Percentiles rank a stretch among this genome's conserved stretches.
Conservation (phyloP, 2,888 invertebrate genomes). For the Pocota personata region DNA sequence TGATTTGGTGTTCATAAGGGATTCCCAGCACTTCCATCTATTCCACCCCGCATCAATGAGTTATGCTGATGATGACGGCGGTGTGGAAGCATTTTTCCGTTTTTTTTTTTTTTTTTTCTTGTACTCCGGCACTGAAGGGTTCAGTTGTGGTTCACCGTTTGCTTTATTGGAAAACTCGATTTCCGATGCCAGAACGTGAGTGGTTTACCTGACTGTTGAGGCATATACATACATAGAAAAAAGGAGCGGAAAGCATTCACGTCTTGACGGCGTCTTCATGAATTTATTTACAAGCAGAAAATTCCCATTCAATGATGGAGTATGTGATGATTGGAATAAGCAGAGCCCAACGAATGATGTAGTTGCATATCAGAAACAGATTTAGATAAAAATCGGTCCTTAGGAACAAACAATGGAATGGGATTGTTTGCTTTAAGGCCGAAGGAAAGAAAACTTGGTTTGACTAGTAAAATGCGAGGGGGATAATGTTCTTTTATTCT, state of each 20-base stretch:
- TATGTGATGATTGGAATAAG: constrained; percentile 22
- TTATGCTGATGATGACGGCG: constrained; percentile 59
- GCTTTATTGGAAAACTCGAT: constrained; percentile 67
- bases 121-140: background rate
- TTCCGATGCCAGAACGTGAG: constrained; percentile 67
- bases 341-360: constrained; percentile 6
- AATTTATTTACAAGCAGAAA: constrained; percentile 53
- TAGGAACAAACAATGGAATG: constrained; percentile 13
- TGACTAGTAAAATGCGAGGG: background rate
- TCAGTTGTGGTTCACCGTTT: constrained; percentile 43
- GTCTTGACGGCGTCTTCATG: constrained; percentile 42
- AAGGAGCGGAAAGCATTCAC: constrained; percentile 6
- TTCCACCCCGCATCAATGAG: background rate
- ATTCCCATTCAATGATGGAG: constrained; percentile 27
- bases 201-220: constrained; percentile 56
- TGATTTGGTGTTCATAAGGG: constrained; percentile 64
- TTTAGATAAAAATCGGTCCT: constrained; percentile 39
- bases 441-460: constrained; percentile 2
- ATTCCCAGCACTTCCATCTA: constrained; percentile 23
- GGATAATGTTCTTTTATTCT: background rate
- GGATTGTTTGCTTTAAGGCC: background rate
- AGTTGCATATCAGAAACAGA: constrained; percentile 45
- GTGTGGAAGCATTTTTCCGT: constrained; percentile 47
- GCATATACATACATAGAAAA: background rate
- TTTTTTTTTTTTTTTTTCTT: background rate